Conservation (phyloP, 2,113 vertebrate genomes). For the Equus quagga region DNA sequence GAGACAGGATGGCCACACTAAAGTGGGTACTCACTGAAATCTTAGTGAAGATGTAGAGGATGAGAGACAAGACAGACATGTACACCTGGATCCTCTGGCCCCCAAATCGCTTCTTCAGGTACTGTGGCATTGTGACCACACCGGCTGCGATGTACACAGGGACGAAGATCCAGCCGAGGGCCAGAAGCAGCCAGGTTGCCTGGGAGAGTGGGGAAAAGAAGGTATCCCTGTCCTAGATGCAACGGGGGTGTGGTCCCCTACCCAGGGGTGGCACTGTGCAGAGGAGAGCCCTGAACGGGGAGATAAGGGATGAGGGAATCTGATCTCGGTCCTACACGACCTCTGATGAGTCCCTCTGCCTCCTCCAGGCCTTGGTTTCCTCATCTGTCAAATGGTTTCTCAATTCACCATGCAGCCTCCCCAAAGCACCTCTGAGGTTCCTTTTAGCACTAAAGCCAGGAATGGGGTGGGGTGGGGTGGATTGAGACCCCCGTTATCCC, state of each 20-base stretch:
- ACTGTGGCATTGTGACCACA: constrained; percentile 96
- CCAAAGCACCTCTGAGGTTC: neutral
- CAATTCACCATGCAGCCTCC: neutral
- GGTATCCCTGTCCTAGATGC: neutral
- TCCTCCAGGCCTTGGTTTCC: neutral
- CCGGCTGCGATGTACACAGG: constrained; percentile 94
- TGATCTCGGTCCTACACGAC: neutral
- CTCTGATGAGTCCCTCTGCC: neutral
- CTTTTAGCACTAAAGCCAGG: neutral
- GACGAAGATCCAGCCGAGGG: constrained; percentile 95
- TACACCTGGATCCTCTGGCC: constrained; percentile 95
- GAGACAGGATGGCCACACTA: too few species aligned
- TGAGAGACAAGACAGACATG: constrained; percentile 93
- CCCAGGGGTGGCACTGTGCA: neutral
- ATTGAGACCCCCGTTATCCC: neutral
- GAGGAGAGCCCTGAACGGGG: neutral
- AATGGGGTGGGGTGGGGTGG: neutral
- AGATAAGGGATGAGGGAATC: neutral
- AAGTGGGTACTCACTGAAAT: constrained; percentile 91
- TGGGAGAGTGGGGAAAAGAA: constrained; percentile 70
- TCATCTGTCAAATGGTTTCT: neutral
- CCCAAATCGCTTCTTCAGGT: constrained; percentile 94
- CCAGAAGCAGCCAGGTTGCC: constrained; percentile 94
- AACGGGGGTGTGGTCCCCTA: neutral
- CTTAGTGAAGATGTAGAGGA: constrained; percentile 95